Evolutionary conservation across 2,888 invertebrate species (phyloP).

Genomic region (Leptothorax acervorum): DNA sequence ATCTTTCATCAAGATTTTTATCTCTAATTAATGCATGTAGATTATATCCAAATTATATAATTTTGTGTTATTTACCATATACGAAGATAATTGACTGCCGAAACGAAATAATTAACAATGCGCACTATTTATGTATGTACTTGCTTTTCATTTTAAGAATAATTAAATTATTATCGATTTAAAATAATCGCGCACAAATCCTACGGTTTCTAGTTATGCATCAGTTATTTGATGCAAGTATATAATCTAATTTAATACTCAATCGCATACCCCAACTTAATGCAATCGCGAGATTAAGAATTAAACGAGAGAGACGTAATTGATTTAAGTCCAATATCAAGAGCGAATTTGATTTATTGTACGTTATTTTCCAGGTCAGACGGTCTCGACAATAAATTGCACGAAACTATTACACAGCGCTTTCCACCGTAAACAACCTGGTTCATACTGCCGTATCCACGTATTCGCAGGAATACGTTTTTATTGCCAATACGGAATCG

Average conservation of each 20-base stretch:
- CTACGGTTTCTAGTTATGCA: background rate
- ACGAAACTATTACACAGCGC: constrained; percentile 40
- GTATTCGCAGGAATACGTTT: constrained; percentile 37
- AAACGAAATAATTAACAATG: constrained; percentile 21
- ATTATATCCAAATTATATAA: constrained; percentile 31
- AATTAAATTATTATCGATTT: constrained; percentile 24
- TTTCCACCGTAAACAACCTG: constrained; percentile 43
- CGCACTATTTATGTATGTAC: background rate
- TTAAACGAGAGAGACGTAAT: constrained; percentile 9
- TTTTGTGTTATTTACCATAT: background rate
- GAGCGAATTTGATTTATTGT: constrained; percentile 35
- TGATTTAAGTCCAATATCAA: constrained; percentile 37
- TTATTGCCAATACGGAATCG: constrained; percentile 32
- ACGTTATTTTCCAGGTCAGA: constrained; percentile 20
- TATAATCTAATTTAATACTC: constrained; percentile 29
- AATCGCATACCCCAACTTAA: constrained; percentile 3
- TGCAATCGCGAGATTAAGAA: constrained; percentile 29
- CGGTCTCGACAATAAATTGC: constrained; percentile 34
- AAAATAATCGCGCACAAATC: background rate
- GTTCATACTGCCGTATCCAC: constrained; percentile 16
- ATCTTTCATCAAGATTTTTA: constrained; percentile 49
- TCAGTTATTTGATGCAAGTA: background rate
- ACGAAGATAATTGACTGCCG: constrained; percentile 20
- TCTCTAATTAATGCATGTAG: constrained; percentile 41
- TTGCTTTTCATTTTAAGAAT: constrained; percentile 30